Evolutionary conservation across 2,113 vertebrate genomes (phyloP).

Genomic region (Leptodactylus fuscus): DNA sequence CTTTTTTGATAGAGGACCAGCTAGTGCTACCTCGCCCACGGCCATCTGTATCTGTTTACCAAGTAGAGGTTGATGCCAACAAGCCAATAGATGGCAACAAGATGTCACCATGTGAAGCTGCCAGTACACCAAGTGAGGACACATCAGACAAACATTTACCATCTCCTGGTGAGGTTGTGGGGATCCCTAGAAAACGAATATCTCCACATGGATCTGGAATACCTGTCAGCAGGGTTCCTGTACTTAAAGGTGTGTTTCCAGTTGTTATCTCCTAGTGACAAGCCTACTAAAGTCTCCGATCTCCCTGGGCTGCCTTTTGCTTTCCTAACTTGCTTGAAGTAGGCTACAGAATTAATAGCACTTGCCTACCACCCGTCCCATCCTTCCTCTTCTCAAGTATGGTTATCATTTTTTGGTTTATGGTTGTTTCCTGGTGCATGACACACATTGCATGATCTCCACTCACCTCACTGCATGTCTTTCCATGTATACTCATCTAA

Average conservation of each 20-base stretch:
- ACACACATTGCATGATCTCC: slow-evolving; percentile 44
- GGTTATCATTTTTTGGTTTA: slow-evolving; percentile 24
- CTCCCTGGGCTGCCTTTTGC: slow-evolving; percentile 61
- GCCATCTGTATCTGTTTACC: slow-evolving; percentile 60
- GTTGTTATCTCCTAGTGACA: slow-evolving; percentile 43
- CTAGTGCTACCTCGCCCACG: not conserved
- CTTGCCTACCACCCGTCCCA: not conserved
- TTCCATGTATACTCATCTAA: slow-evolving; percentile 27
- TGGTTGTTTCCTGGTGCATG: slow-evolving; percentile 19
- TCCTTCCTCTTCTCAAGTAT: not conserved
- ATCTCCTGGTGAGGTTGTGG: slow-evolving; percentile 27
- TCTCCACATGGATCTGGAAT: slow-evolving; percentile 59
- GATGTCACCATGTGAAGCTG: not conserved
- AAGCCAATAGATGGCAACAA: slow-evolving; percentile 47
- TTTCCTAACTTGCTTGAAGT: slow-evolving; percentile 45
- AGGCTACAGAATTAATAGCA: slow-evolving; percentile 19
- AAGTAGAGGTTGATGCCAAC: slow-evolving; percentile 63
- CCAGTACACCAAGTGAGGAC: slow-evolving; percentile 44
- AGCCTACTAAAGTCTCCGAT: slow-evolving; percentile 62
- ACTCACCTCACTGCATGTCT: slow-evolving; percentile 31
- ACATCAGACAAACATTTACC: not conserved
- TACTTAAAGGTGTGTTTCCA: slow-evolving; percentile 77
- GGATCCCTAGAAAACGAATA: slow-evolving; percentile 60
- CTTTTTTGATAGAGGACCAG: slow-evolving; percentile 25
- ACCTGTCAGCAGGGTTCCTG: slow-evolving; percentile 69